Percentiles rank a stretch among this genome's conserved stretches.
Evolutionary conservation across 2,888 invertebrate genomes (phyloP).

Genomic region (Leptarthrus brevirostris): DNA sequence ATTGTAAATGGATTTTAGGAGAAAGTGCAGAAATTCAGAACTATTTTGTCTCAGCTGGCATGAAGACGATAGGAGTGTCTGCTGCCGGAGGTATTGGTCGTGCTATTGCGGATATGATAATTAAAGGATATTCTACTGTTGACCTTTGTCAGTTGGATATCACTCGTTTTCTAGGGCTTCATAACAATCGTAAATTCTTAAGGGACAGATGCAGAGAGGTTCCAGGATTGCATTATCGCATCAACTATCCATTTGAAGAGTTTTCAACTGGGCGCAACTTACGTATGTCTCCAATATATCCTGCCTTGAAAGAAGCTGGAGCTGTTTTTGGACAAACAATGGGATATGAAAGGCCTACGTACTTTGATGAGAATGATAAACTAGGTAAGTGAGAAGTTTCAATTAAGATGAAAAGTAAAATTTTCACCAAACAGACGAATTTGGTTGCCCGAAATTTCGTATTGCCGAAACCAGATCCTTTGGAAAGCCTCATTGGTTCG

Average conservation of each 20-base stretch:
- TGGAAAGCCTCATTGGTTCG: conserved; percentile 94
- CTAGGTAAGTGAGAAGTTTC: conserved; percentile 64
- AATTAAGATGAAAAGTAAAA: too few relatives aligned
- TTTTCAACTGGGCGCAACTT: conserved; percentile 89
- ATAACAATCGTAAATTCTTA: conserved; percentile 94
- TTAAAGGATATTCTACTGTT: conserved; percentile 80
- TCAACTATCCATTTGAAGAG: conserved; percentile 87
- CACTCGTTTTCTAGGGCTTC: conserved; percentile 88
- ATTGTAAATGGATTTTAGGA: conserved; percentile 95
- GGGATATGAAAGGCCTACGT: conserved; percentile 96
- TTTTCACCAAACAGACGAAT: conserved; percentile 63
- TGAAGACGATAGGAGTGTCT: conserved; percentile 96
- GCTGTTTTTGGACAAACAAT: conserved; percentile 97
- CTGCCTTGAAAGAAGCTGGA: conserved; percentile 88
- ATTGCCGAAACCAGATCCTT: conserved; percentile 86
- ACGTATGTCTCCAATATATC: conserved; percentile 94
- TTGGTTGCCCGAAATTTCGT: conserved; percentile 67
- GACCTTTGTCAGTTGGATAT: conserved; percentile 93
- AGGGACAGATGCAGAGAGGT: conserved; percentile 92
- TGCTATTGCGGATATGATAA: conserved; percentile 87
- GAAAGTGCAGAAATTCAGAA: conserved; percentile 92
- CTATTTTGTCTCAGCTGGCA: conserved; percentile 93
- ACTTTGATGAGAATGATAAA: conserved; percentile 77
- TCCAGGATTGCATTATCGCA: conserved; percentile 85
- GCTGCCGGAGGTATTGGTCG: conserved; percentile 96